phyloP scores from a whole-genome alignment of 1,140 invertebrate genomes.

The Pristionchus pacificus region DNA sequence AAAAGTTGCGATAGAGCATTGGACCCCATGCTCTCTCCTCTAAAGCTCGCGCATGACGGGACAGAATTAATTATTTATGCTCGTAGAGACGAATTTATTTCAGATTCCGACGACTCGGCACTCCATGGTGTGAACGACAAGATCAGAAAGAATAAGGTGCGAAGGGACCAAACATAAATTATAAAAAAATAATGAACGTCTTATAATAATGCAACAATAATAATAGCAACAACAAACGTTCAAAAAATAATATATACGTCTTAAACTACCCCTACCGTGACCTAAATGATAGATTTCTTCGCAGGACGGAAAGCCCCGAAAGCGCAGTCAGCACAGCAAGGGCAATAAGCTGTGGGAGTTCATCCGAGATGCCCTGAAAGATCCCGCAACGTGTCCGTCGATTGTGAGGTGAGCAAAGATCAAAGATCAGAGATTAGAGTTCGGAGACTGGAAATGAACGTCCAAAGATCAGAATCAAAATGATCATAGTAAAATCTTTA shows the following conservation, averaged over 20 bases:
- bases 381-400: constrained; percentile 71
- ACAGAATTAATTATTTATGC: too few relatives aligned
- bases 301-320: constrained; percentile 53
- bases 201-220: not conserved
- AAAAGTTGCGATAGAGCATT: too few relatives aligned
- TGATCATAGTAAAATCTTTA: too few relatives aligned
- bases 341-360: constrained; percentile 75
- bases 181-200: not conserved
- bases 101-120: constrained; percentile 6
- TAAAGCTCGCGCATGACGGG: too few relatives aligned
- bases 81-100: too few relatives aligned
- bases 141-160: constrained; percentile 17
- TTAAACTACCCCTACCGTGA: constrained; percentile 13
- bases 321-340: constrained; percentile 58
- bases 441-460: too few relatives aligned
- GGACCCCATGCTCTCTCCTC: too few relatives aligned
- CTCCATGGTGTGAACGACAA: constrained; percentile 31
- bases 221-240: not conserved
- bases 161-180: not conserved
- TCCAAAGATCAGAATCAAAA: too few relatives aligned
- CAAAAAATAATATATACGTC: constrained; percentile 10
- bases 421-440: too few relatives aligned
- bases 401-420: constrained; percentile 54
- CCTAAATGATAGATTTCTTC: constrained; percentile 49
- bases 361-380: constrained; percentile 72